Conservation (phyloP, 2,113 vertebrate species). For the Psittacula cyanocephala region DNA sequence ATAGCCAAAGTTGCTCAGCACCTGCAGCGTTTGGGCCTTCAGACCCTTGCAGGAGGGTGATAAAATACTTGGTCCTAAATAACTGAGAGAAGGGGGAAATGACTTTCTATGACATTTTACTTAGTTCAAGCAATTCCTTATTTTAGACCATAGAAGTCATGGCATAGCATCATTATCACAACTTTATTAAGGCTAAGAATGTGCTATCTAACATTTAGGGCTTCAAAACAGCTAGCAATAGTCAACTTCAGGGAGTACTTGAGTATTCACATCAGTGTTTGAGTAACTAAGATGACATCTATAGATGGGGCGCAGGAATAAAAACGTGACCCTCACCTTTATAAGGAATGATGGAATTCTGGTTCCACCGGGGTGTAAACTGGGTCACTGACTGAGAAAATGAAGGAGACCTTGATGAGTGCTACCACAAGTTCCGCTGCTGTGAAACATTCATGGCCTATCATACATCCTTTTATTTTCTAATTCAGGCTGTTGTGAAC, state of each 20-base stretch:
- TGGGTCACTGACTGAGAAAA: background rate
- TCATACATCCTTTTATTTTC: background rate
- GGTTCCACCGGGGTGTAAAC: background rate
- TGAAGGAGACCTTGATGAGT: background rate
- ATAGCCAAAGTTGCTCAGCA: background rate
- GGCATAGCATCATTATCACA: background rate
- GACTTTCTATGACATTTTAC: background rate
- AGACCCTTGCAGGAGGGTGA: background rate
- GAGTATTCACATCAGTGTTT: background rate
- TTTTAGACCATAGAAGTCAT: background rate
- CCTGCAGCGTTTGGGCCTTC: background rate
- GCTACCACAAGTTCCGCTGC: background rate
- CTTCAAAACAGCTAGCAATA: background rate
- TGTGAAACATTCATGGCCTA: background rate
- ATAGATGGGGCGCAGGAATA: background rate
- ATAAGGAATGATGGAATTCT: background rate
- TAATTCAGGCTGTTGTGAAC: background rate
- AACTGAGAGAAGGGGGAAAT: background rate
- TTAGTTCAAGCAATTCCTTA: background rate
- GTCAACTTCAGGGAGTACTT: background rate
- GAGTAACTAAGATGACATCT: background rate
- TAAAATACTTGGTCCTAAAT: background rate
- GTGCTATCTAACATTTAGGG: background rate
- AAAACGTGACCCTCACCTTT: background rate
- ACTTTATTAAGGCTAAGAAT: background rate